Evolutionary conservation across 2,888 invertebrate species (phyloP), one percentile per base, ranked within the genome.

Genomic region (Orchesellides sinensis): DNA sequence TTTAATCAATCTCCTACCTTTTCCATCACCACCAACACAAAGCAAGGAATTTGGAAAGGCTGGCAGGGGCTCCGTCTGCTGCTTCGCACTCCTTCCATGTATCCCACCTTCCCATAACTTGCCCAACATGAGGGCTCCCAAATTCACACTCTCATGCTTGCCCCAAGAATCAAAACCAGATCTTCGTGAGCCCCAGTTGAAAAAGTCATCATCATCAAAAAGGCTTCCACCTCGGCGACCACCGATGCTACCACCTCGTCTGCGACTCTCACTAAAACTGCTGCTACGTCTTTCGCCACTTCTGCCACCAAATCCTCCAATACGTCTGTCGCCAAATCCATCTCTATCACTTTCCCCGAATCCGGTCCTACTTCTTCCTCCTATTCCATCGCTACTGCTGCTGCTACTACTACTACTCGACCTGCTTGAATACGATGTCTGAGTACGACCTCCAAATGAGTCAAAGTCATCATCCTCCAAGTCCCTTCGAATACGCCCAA

Each of bases 201-300:
- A 75, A 65, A 75, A 75, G 27, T 75, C 75, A 14, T 75, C 75
- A 40, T 66, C 40, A 19, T 66, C 65, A 66, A 75, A 75, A n/a
- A 63, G 17, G 35, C 73, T 61, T 10, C 32, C 29, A 29, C 19
- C 1, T 10, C 32, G 14, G 10, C 73, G 25, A n/a, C 73, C 49
- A 47, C 45, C n/a, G 14, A n/a, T n/a, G n/a, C n/a, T n/a, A n/a
- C n/a, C n/a, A n/a, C n/a, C n/a, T n/a, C n/a, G n/a, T n/a, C n/a
- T n/a, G n/a, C n/a, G n/a, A n/a, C n/a, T n/a, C n/a, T n/a, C n/a
- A n/a, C n/a, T n/a, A n/a, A n/a, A n/a, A n/a, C n/a, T n/a, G n/a
- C n/a, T n/a, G n/a, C n/a, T n/a, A n/a, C n/a, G n/a, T n/a, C n/a
- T n/a, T n/a, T n/a, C n/a, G n/a, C n/a, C n/a, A n/a, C n/a, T n/a